Percentiles rank a stretch among this genome's conserved stretches.
phyloP scores from a whole-genome alignment of 2,113 vertebrate species.

The Salvelinus namaycush region DNA sequence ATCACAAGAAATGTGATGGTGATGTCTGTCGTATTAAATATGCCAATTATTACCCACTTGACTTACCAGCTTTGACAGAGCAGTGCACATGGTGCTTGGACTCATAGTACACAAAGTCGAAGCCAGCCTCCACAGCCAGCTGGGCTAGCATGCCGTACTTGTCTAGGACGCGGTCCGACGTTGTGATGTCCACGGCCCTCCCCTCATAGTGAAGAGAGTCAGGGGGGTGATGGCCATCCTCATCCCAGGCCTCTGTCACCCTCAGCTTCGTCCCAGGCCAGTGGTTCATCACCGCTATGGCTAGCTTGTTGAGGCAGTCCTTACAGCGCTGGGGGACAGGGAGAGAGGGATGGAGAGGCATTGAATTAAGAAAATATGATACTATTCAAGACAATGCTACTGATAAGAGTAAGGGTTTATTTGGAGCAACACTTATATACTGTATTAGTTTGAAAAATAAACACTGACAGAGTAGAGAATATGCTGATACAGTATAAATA shows the following conservation, averaged over 20 bases:
- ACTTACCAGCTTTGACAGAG: constrained; percentile 94
- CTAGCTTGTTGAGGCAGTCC: constrained; percentile 90
- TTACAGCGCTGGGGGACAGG: constrained; percentile 85
- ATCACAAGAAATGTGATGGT: neutral
- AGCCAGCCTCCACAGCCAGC: constrained; percentile 94
- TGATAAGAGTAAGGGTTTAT: neutral
- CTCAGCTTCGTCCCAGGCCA: constrained; percentile 92
- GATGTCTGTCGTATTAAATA: neutral
- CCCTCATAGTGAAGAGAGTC: constrained; percentile 96
- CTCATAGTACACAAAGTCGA: constrained; percentile 98
- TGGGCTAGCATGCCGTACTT: constrained; percentile 95
- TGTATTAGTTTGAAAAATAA: neutral
- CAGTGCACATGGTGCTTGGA: constrained; percentile 95
- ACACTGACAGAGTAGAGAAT: neutral
- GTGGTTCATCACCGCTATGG: constrained; percentile 97
- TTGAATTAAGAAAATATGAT: neutral
- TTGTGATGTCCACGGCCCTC: constrained; percentile 95
- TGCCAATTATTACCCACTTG: neutral
- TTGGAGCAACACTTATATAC: neutral
- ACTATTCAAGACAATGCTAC: neutral
- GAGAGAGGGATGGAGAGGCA: constrained; percentile 13
- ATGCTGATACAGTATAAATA: too few species aligned
- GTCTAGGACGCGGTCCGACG: constrained; percentile 87
- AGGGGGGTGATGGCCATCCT: constrained; percentile 91
- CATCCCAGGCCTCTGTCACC: constrained; percentile 97